Percentiles rank a stretch among this genome's conserved stretches.
Evolutionary conservation across 2,113 vertebrate genomes (phyloP).

Genomic region (Empidonax traillii): DNA sequence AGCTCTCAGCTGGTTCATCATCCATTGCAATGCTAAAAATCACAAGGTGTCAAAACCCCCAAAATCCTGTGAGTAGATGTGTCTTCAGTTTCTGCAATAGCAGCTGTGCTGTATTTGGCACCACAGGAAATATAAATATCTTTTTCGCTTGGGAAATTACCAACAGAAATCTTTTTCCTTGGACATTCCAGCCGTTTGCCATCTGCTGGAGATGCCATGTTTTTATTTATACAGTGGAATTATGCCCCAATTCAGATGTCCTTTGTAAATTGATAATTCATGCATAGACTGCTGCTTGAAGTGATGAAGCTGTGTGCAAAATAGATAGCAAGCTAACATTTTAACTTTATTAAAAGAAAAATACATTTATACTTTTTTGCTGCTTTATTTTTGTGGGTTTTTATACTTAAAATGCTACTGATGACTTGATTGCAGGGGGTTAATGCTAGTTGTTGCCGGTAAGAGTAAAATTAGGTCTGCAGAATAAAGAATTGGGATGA

Average conservation of each 20-base stretch:
- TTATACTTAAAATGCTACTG: background rate
- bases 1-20: background rate
- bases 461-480: background rate
- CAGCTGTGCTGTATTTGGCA: background rate
- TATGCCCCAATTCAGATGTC: background rate
- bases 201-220: background rate
- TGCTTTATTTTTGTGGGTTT: background rate
- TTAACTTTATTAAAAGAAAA: background rate
- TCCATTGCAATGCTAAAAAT: background rate
- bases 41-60: background rate
- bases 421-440: background rate
- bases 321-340: background rate
- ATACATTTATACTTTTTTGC: background rate
- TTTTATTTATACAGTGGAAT: background rate
- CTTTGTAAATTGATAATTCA: slow-evolving; percentile 17
- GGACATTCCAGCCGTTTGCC: slow-evolving; percentile 8
- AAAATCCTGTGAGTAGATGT: background rate
- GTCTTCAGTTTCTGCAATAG: background rate
- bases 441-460: background rate
- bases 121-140: background rate
- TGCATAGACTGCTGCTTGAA: background rate
- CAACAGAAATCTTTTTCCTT: slow-evolving; percentile 22
- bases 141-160: background rate
- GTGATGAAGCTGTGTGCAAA: background rate
- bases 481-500: background rate